These are phyloP conservation scores for Nasua narica DNA, from an alignment of 2,797 vertebrate species.

Conservation along the genomic window DNA sequence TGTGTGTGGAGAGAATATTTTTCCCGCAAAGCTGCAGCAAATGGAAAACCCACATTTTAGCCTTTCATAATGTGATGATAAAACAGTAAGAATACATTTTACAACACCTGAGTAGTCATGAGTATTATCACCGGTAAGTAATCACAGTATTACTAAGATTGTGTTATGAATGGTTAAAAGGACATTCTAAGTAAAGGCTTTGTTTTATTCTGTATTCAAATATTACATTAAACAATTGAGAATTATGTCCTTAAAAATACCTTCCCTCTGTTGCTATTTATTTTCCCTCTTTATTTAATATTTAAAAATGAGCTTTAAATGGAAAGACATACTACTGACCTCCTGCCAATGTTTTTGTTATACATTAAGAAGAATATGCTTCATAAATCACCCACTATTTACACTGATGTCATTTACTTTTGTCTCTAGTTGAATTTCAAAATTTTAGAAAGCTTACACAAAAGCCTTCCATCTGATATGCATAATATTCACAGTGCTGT, in stretches of 20 bases:
- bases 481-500: constrained; percentile 7
- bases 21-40: neutral
- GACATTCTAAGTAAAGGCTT: neutral
- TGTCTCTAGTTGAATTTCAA: constrained; percentile 22
- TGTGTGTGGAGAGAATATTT: neutral
- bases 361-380: neutral
- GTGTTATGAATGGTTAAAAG: neutral
- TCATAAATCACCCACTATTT: constrained; percentile 27
- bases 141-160: neutral
- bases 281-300: constrained; percentile 21
- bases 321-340: neutral
- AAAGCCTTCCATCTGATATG: neutral
- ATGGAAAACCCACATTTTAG: neutral
- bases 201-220: neutral
- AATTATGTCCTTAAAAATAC: constrained; percentile 28
- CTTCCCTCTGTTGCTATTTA: constrained; percentile 4
- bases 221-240: neutral
- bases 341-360: neutral
- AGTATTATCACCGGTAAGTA: neutral
- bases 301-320: neutral
- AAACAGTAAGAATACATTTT: neutral
- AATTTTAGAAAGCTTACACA: constrained; percentile 53
- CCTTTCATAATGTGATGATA: neutral
- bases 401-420: constrained; percentile 16
- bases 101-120: neutral